Conservation (phyloP, 2,113 vertebrate species). For the Neolamprologus sp. region DNA sequence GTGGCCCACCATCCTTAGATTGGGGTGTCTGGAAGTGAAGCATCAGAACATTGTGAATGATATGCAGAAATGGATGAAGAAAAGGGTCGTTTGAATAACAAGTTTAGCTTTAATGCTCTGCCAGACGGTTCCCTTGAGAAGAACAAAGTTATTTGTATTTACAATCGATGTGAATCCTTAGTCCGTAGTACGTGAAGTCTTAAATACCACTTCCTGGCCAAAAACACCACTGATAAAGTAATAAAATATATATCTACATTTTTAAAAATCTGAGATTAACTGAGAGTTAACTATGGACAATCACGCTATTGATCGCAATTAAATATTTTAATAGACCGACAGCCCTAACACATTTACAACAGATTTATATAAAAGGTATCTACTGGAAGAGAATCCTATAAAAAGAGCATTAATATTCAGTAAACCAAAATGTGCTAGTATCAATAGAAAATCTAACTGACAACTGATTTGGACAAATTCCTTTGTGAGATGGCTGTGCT, state of each 20-base stretch:
- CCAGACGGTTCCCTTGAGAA: background rate
- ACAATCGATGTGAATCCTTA: background rate
- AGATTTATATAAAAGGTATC: background rate
- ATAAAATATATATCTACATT: background rate
- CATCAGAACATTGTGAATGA: background rate
- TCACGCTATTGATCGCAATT: background rate
- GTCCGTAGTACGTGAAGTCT: accelerated
- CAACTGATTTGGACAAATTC: background rate
- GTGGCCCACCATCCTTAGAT: background rate
- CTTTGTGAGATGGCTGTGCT: background rate
- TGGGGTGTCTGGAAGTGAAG: background rate
- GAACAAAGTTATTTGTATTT: background rate
- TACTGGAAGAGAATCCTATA: background rate
- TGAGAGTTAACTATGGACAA: background rate
- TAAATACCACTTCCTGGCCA: background rate
- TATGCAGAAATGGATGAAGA: background rate
- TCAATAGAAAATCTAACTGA: background rate
- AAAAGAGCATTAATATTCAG: background rate
- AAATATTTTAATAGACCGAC: background rate
- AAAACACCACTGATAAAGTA: background rate
- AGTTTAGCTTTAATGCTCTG: background rate
- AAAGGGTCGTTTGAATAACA: background rate
- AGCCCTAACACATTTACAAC: background rate
- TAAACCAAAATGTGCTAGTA: background rate
- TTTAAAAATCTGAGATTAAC: background rate